Conservation (phyloP, 2,113 vertebrate genomes). For the Phoenicopterus ruber region DNA sequence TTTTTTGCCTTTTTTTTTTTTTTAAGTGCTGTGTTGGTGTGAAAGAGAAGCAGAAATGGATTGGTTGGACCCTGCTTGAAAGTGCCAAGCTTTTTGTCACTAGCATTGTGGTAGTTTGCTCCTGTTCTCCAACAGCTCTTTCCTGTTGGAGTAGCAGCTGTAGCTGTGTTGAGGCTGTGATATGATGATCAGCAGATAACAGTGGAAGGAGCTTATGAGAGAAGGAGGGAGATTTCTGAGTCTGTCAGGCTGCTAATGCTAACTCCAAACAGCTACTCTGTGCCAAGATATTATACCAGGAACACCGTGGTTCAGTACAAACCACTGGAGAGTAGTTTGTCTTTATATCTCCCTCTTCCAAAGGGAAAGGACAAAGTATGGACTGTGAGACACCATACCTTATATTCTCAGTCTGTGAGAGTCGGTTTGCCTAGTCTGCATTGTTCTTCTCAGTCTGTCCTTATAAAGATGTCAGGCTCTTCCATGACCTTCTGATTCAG, state of each 20-base stretch:
- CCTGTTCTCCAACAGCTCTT: background rate
- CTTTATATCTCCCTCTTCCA: background rate
- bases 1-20: background rate
- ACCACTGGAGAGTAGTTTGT: background rate
- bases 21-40: background rate
- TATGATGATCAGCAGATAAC: background rate
- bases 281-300: background rate
- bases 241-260: background rate
- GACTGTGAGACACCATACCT: background rate
- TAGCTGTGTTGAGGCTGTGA: background rate
- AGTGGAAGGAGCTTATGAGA: background rate
- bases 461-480: background rate
- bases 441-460: background rate
- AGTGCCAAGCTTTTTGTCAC: background rate
- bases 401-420: background rate
- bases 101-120: background rate
- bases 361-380: background rate
- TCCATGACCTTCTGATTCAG: background rate
- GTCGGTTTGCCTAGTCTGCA: background rate
- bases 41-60: background rate
- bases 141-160: background rate
- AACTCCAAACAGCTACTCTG: background rate
- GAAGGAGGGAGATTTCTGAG: background rate
- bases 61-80: background rate
- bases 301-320: background rate